phyloP scores from a whole-genome alignment of 2,888 invertebrate species.

The Drosophila vallismaia region DNA sequence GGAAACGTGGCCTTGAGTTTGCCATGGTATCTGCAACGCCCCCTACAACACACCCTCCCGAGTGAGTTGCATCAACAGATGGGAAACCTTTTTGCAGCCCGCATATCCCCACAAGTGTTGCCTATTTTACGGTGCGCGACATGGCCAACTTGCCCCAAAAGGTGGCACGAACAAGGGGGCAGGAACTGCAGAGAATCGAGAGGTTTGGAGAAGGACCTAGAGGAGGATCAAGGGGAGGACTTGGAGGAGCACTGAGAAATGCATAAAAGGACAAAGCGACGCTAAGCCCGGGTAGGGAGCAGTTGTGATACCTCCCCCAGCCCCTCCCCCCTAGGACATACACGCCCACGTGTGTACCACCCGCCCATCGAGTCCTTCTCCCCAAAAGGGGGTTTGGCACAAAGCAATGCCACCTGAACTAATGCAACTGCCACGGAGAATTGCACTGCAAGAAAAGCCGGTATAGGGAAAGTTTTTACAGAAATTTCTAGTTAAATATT shows the following conservation, averaged over 20 bases:
- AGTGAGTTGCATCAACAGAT: conserved; percentile 27
- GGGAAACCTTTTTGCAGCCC: conserved; percentile 27
- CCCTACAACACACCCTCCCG: neutral
- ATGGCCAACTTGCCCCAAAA: conserved; percentile 13
- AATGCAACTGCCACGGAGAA: conserved; percentile 27
- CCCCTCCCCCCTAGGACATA: neutral
- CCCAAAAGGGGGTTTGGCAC: conserved; percentile 13
- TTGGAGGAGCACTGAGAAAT: conserved; percentile 38
- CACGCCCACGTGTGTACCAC: neutral
- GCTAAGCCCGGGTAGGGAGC: conserved; percentile 22
- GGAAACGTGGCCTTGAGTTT: conserved; percentile 9
- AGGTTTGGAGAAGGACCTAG: conserved; percentile 3
- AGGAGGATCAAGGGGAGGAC: conserved; percentile 12
- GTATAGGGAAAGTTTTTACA: no score
- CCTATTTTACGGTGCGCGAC: conserved; percentile 33
- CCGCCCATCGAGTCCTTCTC: neutral
- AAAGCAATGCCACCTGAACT: conserved; percentile 45
- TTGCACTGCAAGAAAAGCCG: neutral
- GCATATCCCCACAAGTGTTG: conserved; percentile 31
- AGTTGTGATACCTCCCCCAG: conserved; percentile 39
- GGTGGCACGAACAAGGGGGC: neutral
- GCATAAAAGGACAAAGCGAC: conserved; percentile 50
- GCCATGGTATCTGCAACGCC: neutral
- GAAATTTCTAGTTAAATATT: no score
- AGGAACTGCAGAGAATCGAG: neutral